Conservation (phyloP, 2,888 invertebrate genomes). For the Epistrophe grossulariae region DNA sequence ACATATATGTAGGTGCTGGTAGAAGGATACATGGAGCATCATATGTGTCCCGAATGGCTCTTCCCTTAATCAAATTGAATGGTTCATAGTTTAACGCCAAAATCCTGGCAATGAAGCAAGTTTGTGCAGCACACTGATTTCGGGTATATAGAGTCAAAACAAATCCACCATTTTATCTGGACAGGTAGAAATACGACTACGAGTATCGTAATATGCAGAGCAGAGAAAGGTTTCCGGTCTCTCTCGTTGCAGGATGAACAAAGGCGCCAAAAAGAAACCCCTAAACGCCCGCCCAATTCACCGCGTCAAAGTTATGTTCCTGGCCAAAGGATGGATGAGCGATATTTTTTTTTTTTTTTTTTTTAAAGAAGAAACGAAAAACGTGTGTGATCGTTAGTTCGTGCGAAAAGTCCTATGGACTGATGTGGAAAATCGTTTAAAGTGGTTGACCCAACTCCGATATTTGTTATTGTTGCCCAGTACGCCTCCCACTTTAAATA, state of each 20-base stretch:
- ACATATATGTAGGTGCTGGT: background rate
- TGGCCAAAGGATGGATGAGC: slow-evolving; percentile 38
- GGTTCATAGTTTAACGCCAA: slow-evolving; percentile 66
- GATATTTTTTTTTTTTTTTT: slow-evolving; percentile 4
- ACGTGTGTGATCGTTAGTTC: slow-evolving; percentile 70
- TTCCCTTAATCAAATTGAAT: slow-evolving; percentile 70
- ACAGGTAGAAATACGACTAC: slow-evolving; percentile 34
- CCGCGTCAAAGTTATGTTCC: slow-evolving; percentile 57
- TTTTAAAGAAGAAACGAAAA: slow-evolving; percentile 29
- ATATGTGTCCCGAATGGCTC: slow-evolving; percentile 43
- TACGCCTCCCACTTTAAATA: slow-evolving; percentile 18
- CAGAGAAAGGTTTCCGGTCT: slow-evolving; percentile 3
- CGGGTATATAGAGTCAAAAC: slow-evolving; percentile 42
- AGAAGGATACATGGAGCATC: background rate
- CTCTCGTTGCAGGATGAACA: slow-evolving; percentile 34
- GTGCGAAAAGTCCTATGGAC: slow-evolving; percentile 68
- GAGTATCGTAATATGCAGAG: background rate
- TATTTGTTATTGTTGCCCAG: background rate
- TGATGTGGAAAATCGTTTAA: slow-evolving; percentile 75
- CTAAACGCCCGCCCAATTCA: slow-evolving; percentile 68
- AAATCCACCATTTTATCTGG: slow-evolving; percentile 39
- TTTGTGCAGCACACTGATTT: slow-evolving; percentile 44
- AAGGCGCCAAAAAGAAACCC: slow-evolving; percentile 54
- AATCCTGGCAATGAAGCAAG: slow-evolving; percentile 65
- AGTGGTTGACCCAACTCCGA: slow-evolving; percentile 62